Evolutionary conservation across 2,888 invertebrate species (phyloP).

Genomic region (Cryptus viduatorius): DNA sequence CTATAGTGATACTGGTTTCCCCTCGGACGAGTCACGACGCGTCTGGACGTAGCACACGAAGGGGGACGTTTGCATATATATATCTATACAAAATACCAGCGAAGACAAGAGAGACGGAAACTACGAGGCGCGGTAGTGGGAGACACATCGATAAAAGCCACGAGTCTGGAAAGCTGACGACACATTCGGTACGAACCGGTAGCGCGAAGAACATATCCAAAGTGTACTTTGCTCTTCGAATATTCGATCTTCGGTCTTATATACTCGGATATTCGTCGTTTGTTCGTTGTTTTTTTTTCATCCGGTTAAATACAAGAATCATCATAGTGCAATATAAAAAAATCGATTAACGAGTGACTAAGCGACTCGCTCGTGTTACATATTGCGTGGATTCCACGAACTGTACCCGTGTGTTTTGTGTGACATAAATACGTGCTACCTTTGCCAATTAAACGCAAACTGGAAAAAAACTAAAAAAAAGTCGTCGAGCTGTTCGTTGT

Average conservation of each 20-base stretch:
- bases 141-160: constrained; percentile 63
- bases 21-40: background rate
- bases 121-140: constrained; percentile 45
- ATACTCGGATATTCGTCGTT: background rate
- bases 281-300: background rate
- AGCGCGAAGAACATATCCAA: constrained; percentile 12
- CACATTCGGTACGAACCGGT: constrained; percentile 56
- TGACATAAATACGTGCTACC: background rate
- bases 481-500: constrained; percentile 14
- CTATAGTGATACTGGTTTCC: constrained; percentile 1
- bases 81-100: background rate
- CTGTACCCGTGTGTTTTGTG: constrained; percentile 3
- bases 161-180: constrained; percentile 57
- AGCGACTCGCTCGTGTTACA: background rate
- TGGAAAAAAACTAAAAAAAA: background rate
- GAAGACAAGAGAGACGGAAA: constrained; percentile 26
- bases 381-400: constrained; percentile 7
- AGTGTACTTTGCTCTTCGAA: no score
- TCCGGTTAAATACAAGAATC: constrained; percentile 6
- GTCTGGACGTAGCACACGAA: background rate
- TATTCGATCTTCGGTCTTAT: no score
- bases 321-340: background rate
- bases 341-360: background rate
- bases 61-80: background rate
- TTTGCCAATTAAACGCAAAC: background rate